Evolutionary conservation across 64 coral and sea anemone species (phyloP), one percentile per base, ranked within the genome.

Genomic region (Porites australiensis): DNA sequence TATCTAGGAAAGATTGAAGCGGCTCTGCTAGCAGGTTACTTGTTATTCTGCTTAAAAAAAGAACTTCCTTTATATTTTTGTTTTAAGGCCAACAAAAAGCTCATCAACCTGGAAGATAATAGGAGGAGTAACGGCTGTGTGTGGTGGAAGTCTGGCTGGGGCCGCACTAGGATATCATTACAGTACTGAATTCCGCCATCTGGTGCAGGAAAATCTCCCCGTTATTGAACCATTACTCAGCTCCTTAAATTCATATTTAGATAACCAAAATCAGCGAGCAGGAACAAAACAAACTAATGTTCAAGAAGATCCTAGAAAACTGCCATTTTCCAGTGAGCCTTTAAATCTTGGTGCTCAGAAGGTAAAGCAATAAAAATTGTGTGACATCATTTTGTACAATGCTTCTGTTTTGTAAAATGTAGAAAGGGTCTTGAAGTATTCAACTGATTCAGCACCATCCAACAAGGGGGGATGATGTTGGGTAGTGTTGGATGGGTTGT

Each of bases 161-260:
- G 82, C 81, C 20, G 82, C 88, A 6, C 48, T 87, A 6, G 76
- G 86, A 62, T 97, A 94, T 77, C 78, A 61, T 44, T 94, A 73
- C 73, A 97, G 79, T 59, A 46, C 71, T 82, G 92, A 97, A 58
- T 90, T 97, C 70, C 69, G 95, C 65, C 90, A 65, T 11, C 86
- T 90, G 72, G 88, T 94, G 44, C 53, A 91, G 11, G 87, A 88
- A 57, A 97, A 92, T 82, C 55, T 94, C 8, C 92, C 95, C 45
- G 86, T 87, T 27, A 90, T 97, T 79, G 95, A 94, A 50, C 93
- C 95, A n/a, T 90, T 94, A 9, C 63, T 84, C 50, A 43, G 63
- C 13, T 5, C 45, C 45, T 51, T 84, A 13, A 63, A 68, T 51
- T 49, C 44, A 0, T 84, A 48, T 65, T 14, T 84, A 63, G n/a